Base-by-base conservation (phyloP, 1,140 invertebrate genomes). In the Camponotus pennsylvanicus region DNA sequence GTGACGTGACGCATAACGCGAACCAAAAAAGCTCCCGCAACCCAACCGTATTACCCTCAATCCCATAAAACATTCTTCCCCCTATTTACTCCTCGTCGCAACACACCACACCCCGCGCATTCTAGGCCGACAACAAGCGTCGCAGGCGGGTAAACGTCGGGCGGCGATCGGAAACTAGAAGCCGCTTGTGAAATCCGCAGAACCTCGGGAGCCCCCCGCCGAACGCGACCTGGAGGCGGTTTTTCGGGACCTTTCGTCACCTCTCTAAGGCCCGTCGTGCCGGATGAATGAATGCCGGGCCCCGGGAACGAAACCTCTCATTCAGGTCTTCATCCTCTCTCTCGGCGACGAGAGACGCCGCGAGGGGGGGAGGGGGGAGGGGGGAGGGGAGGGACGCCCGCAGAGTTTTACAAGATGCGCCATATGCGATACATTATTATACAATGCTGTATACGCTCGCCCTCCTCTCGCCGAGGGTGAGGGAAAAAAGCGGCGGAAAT, bases 401-500 rank as follows among this genome's bases (percentile, higher is more conserved):
- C 94, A 93, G 94, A 95, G 94, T 94, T 94, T 94, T 94, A 95
- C 94, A 95, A 94, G 93, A 94, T 94, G 92, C 92, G 86, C 93
- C 94, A 95, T 95, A 94, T 94, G 94, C 92, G 94, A 94, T 94
- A 95, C 94, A 94, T 95, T 94, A 95, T 94, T 94, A 94, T 94
- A 94, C 93, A 94, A 94, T 92, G 92, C 57, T 52, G 42, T 6
- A 40, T 42, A 34, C 57, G 7, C 27, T 73, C 40, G 40, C 67
- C 18, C 79, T 83, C 79, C 69, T 83, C 55, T 27, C 27, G 27
- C 27, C 79, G 27, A 45, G 21, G 45, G 79, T 32, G 79, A 45
- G 42, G 45, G 9, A 11, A 80, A 94, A 94, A 94, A 92, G 94
- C 93, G 90, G 93, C 92, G 94, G 93, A 94, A 95, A 95, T 94